phyloP scores from a whole-genome alignment of 92 coral and sea anemone species.

The Epizoanthus scotinus region DNA sequence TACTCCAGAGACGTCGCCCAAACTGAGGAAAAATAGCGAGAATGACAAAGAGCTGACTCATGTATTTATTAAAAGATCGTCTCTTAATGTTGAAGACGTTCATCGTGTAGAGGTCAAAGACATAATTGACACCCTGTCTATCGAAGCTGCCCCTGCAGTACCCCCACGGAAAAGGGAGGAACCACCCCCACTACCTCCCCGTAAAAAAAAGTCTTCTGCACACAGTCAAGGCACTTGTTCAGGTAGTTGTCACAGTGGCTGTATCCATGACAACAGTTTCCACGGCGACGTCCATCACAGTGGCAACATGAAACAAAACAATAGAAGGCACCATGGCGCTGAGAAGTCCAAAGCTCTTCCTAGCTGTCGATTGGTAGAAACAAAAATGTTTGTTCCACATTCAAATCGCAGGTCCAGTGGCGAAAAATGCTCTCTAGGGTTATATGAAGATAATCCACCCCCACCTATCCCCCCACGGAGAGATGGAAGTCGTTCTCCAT shows the following conservation, averaged over 20 bases:
- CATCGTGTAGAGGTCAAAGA: constrained; percentile 6
- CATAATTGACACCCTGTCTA: constrained; percentile 2
- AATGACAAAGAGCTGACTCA: constrained; percentile 11
- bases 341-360: constrained; percentile 1
- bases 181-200: constrained; percentile 89
- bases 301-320: constrained; percentile 17
- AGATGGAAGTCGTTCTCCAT: constrained; percentile 62
- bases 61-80: constrained; percentile 6
- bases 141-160: constrained; percentile 71
- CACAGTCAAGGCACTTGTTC: constrained; percentile 25
- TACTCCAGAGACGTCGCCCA: constrained; percentile 14
- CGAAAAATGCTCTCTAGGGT: not conserved
- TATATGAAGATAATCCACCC: constrained; percentile 48
- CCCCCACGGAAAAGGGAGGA: constrained; percentile 86
- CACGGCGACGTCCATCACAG: not conserved
- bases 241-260: not conserved
- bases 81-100: not conserved
- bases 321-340: not conserved
- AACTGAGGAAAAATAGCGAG: not conserved
- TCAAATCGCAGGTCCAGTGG: constrained; percentile 18
- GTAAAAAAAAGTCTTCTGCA: constrained; percentile 52
- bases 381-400: not conserved
- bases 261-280: not conserved
- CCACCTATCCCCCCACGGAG: constrained; percentile 91
- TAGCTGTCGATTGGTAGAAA: no score